phyloP scores from a whole-genome alignment of 2,113 vertebrate species.

The Manacus vitellinus region DNA sequence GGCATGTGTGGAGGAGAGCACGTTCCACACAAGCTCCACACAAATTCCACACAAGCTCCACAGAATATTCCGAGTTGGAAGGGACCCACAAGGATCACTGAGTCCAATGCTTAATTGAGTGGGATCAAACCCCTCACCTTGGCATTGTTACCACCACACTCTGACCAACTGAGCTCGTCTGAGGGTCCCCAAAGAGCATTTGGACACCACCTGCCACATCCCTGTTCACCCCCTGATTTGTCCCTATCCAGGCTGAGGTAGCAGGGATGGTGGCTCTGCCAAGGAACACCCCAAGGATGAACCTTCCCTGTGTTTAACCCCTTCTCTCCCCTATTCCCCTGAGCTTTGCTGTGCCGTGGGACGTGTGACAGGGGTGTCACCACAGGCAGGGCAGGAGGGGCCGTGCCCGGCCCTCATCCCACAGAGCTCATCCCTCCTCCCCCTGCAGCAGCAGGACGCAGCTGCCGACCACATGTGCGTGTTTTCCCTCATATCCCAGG shows the following conservation, averaged over 20 bases:
- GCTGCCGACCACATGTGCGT: background rate
- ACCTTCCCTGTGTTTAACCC: background rate
- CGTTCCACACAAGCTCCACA: rapidly evolving
- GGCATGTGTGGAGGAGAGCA: background rate
- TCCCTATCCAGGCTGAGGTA: background rate
- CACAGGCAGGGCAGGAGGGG: background rate
- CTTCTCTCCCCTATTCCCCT: rapidly evolving
- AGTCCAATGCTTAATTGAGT: background rate
- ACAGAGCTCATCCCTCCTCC: rapidly evolving
- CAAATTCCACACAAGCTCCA: rapidly evolving
- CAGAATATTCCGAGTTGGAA: background rate
- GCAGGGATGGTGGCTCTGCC: rapidly evolving
- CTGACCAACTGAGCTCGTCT: background rate
- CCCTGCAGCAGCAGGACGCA: background rate
- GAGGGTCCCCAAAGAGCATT: background rate
- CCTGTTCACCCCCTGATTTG: background rate
- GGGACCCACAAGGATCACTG: background rate
- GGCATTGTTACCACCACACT: background rate
- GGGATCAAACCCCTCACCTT: background rate
- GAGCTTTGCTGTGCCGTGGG: rapidly evolving
- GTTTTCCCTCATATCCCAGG: background rate
- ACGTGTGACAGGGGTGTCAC: rapidly evolving
- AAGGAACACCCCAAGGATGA: background rate
- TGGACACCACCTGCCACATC: background rate
- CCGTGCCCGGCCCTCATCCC: rapidly evolving